phyloP scores from a whole-genome alignment of 2,113 vertebrate species.

The Turdus rufiventris region DNA sequence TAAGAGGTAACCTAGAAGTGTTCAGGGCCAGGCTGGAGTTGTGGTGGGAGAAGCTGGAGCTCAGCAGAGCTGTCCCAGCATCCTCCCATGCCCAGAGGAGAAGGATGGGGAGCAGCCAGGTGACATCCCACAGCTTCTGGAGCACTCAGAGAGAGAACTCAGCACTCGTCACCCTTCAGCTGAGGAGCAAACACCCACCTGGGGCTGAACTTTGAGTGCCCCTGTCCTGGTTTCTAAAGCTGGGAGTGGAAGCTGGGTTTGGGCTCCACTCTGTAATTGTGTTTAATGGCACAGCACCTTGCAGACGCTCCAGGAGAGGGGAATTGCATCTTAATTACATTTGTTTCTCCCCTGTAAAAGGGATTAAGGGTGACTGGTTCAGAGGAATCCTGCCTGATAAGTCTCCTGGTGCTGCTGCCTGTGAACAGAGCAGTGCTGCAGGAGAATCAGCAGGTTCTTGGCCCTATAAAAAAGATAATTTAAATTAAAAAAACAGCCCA shows the following conservation, averaged over 20 bases:
- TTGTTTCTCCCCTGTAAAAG: neutral
- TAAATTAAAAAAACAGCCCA: neutral
- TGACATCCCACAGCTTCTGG: fast-evolving
- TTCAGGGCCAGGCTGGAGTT: neutral
- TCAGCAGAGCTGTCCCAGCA: neutral
- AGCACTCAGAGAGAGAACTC: neutral
- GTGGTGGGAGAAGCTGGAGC: neutral
- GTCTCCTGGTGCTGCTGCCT: neutral
- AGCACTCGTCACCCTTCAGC: neutral
- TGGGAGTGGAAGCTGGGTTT: neutral
- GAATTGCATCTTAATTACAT: constrained; percentile 10
- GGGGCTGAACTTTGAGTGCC: neutral
- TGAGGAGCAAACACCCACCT: neutral
- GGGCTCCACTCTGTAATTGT: constrained; percentile 1
- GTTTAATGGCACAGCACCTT: neutral
- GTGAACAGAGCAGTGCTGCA: neutral
- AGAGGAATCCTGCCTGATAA: constrained; percentile 12
- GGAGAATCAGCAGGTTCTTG: neutral
- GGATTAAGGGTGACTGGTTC: neutral
- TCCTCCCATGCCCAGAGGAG: fast-evolving
- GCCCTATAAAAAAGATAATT: neutral
- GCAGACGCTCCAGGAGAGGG: neutral
- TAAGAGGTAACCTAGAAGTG: neutral
- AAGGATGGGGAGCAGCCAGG: neutral
- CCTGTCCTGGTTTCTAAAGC: neutral